Conservation (phyloP, 2,113 vertebrate genomes). For the Microcebus griseorufus region DNA sequence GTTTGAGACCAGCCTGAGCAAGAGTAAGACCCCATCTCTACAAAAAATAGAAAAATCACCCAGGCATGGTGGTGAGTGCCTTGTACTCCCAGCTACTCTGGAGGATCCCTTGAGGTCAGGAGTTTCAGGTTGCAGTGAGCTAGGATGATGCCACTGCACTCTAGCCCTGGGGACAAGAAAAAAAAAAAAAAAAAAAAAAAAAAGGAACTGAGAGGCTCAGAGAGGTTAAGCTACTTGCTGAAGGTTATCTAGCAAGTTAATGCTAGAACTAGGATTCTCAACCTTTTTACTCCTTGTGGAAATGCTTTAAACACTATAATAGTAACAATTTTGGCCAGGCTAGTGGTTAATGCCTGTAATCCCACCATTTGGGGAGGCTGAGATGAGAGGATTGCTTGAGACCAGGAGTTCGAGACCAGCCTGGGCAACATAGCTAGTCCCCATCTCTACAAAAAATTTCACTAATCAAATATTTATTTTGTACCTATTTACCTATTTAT, state of each 20-base stretch:
- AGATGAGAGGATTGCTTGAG: no score
- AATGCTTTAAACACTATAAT: neutral
- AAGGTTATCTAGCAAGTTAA: neutral
- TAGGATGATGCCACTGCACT: neutral
- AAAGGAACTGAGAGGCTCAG: neutral
- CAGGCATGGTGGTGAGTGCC: no score
- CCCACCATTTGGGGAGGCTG: no score
- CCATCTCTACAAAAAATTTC: neutral
- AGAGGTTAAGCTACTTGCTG: neutral
- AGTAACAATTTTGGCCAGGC: neutral
- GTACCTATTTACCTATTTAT: neutral
- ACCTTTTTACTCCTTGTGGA: neutral
- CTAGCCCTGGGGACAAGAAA: neutral
- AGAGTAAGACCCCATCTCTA: no score
- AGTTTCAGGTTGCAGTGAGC: neutral
- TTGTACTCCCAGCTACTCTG: no score
- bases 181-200: neutral
- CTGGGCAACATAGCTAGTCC: no score
- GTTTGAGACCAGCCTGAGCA: no score
- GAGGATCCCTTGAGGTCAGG: neutral
- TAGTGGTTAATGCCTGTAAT: no score
- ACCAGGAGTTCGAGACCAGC: no score
- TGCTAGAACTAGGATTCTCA: neutral
- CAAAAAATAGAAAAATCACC: no score
- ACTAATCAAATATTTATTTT: neutral